Percentiles rank a stretch among this genome's conserved stretches.
Evolutionary conservation across 2,888 invertebrate genomes (phyloP).

Genomic region (Cataglyphis rosenhaueri): DNA sequence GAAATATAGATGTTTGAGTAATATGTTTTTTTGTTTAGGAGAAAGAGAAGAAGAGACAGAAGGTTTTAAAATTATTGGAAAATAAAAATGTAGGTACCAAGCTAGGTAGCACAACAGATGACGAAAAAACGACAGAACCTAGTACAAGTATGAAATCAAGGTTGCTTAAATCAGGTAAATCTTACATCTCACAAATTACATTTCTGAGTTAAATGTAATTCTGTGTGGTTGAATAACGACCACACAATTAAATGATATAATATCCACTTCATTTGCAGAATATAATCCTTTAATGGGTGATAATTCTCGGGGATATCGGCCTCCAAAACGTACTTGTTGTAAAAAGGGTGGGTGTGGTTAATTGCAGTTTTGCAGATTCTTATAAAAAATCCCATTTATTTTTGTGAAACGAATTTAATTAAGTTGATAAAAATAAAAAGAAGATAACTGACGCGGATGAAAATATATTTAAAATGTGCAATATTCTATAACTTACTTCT

Average conservation of each 20-base stretch:
- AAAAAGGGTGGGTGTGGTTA: conserved; percentile 83
- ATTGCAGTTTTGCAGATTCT: conserved; percentile 37
- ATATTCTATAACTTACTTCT: background rate
- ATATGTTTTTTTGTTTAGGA: conserved; percentile 72
- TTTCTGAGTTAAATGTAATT: background rate
- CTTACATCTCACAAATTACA: conserved; percentile 12
- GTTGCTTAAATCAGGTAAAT: conserved; percentile 65
- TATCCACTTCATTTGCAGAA: conserved; percentile 70
- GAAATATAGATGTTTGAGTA: conserved; percentile 30
- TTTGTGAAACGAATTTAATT: background rate
- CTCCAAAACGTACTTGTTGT: conserved; percentile 83
- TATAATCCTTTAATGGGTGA: conserved; percentile 84
- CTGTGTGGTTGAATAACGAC: background rate
- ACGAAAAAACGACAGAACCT: conserved; percentile 13
- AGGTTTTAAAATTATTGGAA: conserved; percentile 70
- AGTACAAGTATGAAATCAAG: conserved; percentile 65
- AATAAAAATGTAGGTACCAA: conserved; percentile 71
- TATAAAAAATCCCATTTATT: background rate
- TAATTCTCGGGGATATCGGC: conserved; percentile 78
- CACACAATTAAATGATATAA: background rate
- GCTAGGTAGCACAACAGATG: conserved; percentile 71
- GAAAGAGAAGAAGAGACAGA: conserved; percentile 79
- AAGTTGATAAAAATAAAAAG: background rate
- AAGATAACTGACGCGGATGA: background rate
- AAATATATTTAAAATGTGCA: background rate